Evolutionary conservation across 2,888 invertebrate species (phyloP).

Genomic region (Trachelus troglodyta): DNA sequence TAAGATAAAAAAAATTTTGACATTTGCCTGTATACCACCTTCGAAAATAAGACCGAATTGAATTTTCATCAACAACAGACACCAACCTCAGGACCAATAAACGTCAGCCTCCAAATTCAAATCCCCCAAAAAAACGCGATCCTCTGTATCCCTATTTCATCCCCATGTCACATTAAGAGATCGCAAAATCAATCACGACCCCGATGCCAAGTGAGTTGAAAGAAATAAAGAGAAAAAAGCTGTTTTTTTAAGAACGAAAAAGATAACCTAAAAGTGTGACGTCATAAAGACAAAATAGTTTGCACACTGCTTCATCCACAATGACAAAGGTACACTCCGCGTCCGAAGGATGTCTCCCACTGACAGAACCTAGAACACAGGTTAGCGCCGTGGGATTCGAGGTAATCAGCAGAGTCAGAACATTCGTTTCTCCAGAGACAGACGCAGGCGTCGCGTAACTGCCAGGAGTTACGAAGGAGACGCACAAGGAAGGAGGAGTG

Average conservation of each 20-base stretch:
- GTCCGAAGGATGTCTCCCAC: not conserved
- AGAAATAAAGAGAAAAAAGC: not conserved
- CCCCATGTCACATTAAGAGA: not conserved
- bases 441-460: not conserved
- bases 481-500: not conserved
- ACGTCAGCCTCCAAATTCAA: no score
- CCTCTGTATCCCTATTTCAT: not conserved
- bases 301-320: not conserved
- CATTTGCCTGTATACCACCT: no score
- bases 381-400: not conserved
- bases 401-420: slow-evolving; percentile 12
- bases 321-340: not conserved
- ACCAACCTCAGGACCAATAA: no score
- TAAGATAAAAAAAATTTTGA: no score
- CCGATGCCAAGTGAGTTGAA: not conserved
- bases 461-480: not conserved
- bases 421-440: slow-evolving; percentile 8
- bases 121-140: not conserved
- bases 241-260: not conserved
- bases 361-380: not conserved
- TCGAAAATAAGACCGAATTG: no score
- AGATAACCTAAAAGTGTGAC: not conserved
- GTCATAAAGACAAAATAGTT: not conserved
- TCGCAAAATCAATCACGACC: not conserved
- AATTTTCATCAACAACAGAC: no score